Evolutionary conservation across 2,888 invertebrate genomes (phyloP), one percentile per base, ranked within the genome.

Genomic region (Poecilus cupreus): DNA sequence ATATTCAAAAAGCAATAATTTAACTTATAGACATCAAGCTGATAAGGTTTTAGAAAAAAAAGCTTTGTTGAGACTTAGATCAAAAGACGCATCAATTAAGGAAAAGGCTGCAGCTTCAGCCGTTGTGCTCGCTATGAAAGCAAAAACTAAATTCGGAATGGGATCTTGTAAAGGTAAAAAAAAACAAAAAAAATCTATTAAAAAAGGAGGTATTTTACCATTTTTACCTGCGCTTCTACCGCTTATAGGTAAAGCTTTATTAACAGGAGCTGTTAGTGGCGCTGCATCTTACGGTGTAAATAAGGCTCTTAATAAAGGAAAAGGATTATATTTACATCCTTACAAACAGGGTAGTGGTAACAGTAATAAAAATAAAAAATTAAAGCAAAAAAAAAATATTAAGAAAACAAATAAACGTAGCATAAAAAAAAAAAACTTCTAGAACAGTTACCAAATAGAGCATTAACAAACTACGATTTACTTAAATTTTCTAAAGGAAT

Each of bases 181-280:
- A 60, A 60, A 24, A 60, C 10, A 70, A 70, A 37, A 22, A 18
- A 32, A 10, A 0, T 6, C 10, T 11, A 8, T 26, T 10, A 86
- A 86, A 83, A 72, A 77, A 32, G 85, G 86, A 20, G 86, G 86
- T 32, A 74, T 85, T n/a, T 81, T 85, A 70, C 85, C 85, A 6
- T 79, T 86, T 32, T 83, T 87, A 22, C 85, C 86, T 1, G 84
- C 46, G 20, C 10, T 70, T 20, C 10, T 70, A 70, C 70, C 70
- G 3, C 39, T 87, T 39, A 85, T 86, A 82, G 85, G 87, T 2
- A 86, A 85, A 46, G 80, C 87, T 49, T 84, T 85, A 8, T 85
- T 86, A 13, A 18, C 84, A 6, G 87, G 87, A 0, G 82, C 84
- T 54, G 82, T 87, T 80, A 84, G 85, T n/a, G 87, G 87, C 37